A percentile compares a stretch with the other conserved stretches of the same genome.
phyloP scores from a whole-genome alignment of 1,140 invertebrate species.

The Halotydeus destructor region DNA sequence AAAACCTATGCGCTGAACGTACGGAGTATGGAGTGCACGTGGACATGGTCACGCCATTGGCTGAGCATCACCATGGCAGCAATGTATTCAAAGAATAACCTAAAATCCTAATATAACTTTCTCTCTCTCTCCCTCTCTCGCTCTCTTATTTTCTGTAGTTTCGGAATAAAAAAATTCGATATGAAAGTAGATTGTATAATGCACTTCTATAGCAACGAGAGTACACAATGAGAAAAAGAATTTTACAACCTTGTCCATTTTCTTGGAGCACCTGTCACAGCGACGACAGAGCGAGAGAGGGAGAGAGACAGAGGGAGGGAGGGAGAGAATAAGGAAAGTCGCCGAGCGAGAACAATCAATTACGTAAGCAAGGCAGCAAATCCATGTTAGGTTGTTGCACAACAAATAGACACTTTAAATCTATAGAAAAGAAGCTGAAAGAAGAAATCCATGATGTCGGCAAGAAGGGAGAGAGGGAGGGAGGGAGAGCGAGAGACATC shows the following conservation, averaged over 20 bases:
- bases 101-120: background rate
- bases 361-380: too few relatives aligned
- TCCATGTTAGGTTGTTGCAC: too few relatives aligned
- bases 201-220: background rate
- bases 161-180: background rate
- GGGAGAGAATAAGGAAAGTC: background rate
- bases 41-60: background rate
- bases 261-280: background rate
- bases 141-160: background rate
- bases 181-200: background rate
- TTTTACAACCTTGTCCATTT: background rate
- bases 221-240: background rate
- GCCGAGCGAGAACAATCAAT: background rate
- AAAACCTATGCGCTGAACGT: background rate
- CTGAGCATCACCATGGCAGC: too few relatives aligned
- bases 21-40: background rate
- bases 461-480: too few relatives aligned
- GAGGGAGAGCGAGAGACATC: too few relatives aligned
- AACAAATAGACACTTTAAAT: too few relatives aligned
- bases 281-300: background rate
- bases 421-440: too few relatives aligned
- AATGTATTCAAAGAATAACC: background rate
- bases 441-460: too few relatives aligned
- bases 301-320: constrained; percentile 8
- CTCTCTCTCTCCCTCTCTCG: background rate